These are phyloP conservation scores for Poeciliopsis presidionis DNA, from an alignment of 2,797 vertebrate genomes.

Conservation along the genomic window DNA sequence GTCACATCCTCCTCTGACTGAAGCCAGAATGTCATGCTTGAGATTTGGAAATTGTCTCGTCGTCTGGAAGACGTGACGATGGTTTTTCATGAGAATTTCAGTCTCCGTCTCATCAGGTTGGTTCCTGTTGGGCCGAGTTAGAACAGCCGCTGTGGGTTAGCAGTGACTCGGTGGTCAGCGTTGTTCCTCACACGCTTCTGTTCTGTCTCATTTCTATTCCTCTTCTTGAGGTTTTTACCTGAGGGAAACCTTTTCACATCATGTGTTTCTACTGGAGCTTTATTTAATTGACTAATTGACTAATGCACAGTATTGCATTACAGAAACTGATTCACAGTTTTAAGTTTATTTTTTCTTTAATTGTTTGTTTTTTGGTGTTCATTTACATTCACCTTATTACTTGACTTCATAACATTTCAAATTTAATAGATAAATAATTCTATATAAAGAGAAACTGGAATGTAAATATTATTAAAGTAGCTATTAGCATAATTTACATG, in stretches of 20 bases:
- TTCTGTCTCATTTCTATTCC: slow-evolving; percentile 34
- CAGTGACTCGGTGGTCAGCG: neutral
- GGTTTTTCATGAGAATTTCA: neutral
- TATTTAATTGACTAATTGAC: neutral
- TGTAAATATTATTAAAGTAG: neutral
- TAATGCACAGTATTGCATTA: neutral
- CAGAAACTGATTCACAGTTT: neutral
- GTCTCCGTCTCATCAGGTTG: neutral
- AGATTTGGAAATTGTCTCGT: neutral
- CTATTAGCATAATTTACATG: neutral
- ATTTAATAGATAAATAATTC: neutral
- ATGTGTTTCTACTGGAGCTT: neutral
- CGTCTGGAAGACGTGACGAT: neutral
- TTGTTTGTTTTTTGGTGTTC: neutral
- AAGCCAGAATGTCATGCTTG: neutral
- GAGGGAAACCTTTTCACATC: slow-evolving; percentile 15
- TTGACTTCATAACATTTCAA: neutral
- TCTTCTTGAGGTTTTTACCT: neutral
- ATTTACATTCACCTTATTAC: neutral
- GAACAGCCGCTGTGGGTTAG: neutral
- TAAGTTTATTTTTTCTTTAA: neutral
- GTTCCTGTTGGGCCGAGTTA: neutral
- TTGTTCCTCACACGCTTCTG: neutral
- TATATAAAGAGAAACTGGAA: neutral
- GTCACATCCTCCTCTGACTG: neutral